Conservation (phyloP, 2,113 vertebrate genomes). For the Gymnarchus niloticus region DNA sequence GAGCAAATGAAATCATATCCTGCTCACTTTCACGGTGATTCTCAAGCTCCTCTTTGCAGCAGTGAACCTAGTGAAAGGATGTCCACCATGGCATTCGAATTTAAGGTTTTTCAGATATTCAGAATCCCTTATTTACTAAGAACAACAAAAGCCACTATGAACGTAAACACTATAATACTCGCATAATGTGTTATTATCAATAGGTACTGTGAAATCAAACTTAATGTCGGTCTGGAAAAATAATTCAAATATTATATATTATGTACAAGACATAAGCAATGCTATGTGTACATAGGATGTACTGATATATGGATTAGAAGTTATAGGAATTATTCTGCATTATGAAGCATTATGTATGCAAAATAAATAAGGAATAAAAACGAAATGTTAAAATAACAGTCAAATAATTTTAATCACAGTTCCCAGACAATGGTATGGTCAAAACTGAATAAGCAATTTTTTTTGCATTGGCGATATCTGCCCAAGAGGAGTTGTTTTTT, state of each 20-base stretch:
- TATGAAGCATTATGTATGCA: neutral
- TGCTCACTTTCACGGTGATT: too few relatives aligned
- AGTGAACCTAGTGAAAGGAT: neutral
- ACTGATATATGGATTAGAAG: too few relatives aligned
- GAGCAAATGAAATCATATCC: too few relatives aligned
- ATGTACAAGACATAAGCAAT: too few relatives aligned
- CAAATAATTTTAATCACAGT: neutral
- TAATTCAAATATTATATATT: too few relatives aligned
- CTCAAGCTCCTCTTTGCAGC: too few relatives aligned
- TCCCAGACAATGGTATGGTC: neutral
- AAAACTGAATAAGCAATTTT: neutral
- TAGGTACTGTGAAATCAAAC: neutral
- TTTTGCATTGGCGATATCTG: neutral
- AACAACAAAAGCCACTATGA: neutral
- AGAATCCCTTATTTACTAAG: neutral
- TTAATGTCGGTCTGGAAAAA: neutral
- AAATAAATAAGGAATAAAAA: neutral
- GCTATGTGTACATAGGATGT: too few relatives aligned
- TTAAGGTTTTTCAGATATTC: neutral
- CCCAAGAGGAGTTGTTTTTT: slow-evolving; percentile 63
- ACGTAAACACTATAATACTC: neutral
- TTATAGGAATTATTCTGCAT: neutral
- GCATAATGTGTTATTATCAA: neutral
- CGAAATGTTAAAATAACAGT: too few relatives aligned
- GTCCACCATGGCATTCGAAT: neutral